Evolutionary conservation across 1,140 invertebrate genomes (phyloP).

Genomic region (Tigriopus japonicus): DNA sequence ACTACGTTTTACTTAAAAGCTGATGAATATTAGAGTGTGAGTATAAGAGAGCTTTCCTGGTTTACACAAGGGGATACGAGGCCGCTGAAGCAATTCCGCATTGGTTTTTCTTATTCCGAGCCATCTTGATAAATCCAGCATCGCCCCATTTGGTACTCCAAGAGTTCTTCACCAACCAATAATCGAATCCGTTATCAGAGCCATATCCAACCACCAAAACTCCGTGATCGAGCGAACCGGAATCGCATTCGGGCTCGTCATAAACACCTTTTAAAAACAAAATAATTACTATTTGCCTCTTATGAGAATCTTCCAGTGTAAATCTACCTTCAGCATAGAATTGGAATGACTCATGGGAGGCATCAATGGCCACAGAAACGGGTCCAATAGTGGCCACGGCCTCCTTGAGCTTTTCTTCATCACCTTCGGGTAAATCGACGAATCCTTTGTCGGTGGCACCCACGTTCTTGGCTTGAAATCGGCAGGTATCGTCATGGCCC

Average conservation of each 20-base stretch:
- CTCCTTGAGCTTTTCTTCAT: conserved; percentile 46
- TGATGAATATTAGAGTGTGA: no score
- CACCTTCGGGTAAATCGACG: conserved; percentile 48
- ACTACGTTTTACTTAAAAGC: no score
- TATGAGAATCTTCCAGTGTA: no score
- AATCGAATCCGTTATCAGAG: conserved; percentile 38
- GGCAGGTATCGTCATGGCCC: conserved; percentile 37
- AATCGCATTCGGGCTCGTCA: conserved; percentile 42
- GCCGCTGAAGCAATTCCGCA: conserved; percentile 71
- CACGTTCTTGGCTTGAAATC: conserved; percentile 44
- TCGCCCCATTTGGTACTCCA: conserved; percentile 67
- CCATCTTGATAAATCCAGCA: conserved; percentile 72
- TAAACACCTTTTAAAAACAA: conserved; percentile 36
- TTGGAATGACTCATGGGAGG: conserved; percentile 51
- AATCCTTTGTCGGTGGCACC: conserved; percentile 68
- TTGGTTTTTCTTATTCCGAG: conserved; percentile 61
- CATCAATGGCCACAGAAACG: conserved; percentile 65
- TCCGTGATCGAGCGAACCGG: conserved; percentile 61
- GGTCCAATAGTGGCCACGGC: conserved; percentile 80
- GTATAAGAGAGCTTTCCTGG: no score
- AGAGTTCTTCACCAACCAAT: conserved; percentile 66
- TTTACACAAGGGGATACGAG: conserved; percentile 59
- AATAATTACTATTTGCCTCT: no score
- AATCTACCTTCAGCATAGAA: conserved; percentile 44
- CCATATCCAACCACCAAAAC: conserved; percentile 72